Evolutionary conservation across 2,888 invertebrate genomes (phyloP).

Genomic region (Pedicia rivosa): DNA sequence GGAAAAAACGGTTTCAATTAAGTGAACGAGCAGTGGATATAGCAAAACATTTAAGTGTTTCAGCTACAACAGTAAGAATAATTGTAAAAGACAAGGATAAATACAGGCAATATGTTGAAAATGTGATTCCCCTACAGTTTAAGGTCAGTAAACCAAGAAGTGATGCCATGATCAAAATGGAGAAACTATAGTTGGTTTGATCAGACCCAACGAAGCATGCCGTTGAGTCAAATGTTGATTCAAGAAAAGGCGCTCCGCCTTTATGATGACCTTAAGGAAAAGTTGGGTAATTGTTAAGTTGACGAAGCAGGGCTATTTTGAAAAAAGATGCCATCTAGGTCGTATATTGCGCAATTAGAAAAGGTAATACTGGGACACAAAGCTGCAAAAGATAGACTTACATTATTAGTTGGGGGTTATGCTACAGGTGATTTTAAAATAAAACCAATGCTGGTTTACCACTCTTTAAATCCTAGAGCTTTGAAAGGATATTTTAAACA

Average conservation of each 20-base stretch:
- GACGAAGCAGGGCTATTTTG: too few species aligned
- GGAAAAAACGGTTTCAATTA: too few species aligned
- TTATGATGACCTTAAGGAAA: not conserved
- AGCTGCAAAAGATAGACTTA: slow-evolving; percentile 14
- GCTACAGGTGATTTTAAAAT: slow-evolving; percentile 17
- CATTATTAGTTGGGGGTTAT: slow-evolving; percentile 17
- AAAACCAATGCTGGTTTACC: slow-evolving; percentile 20
- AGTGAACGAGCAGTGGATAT: too few species aligned
- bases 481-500: slow-evolving; percentile 15
- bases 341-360: slow-evolving; percentile 8
- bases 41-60: not conserved
- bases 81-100: not conserved
- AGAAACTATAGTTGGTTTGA: not conserved
- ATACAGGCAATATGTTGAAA: not conserved
- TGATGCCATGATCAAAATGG: not conserved
- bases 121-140: not conserved
- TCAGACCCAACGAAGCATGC: not conserved
- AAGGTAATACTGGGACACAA: too few species aligned
- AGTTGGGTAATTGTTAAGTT: too few species aligned
- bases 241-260: not conserved
- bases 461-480: slow-evolving; percentile 17
- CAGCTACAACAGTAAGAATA: not conserved
- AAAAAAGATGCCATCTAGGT: not conserved
- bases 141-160: not conserved
- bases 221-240: slow-evolving; percentile 1